Conservation (phyloP, 2,797 vertebrate genomes). For the Acanthurus leucopareius region DNA sequence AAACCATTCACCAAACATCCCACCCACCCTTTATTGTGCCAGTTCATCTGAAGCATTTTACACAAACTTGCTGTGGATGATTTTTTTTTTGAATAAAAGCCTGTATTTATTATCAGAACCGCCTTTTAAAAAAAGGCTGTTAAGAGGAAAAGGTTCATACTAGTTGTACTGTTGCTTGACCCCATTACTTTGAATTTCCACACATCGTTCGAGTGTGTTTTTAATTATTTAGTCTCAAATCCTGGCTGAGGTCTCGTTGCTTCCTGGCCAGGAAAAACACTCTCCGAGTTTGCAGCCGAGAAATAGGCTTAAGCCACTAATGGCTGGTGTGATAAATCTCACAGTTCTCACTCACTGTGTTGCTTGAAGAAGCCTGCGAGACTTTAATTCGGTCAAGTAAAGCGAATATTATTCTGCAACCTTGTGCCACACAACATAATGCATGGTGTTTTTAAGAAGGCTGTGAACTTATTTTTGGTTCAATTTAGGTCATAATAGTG, state of each 20-base stretch:
- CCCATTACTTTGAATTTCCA: constrained; percentile 18
- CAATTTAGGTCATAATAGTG: constrained; percentile 24
- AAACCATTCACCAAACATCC: not conserved
- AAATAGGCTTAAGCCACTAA: constrained; percentile 54
- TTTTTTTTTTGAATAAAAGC: not conserved
- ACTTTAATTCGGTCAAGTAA: constrained; percentile 59
- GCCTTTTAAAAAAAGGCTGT: constrained; percentile 2
- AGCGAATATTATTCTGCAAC: constrained; percentile 41
- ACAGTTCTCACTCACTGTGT: constrained; percentile 27
- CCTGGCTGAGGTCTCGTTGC: constrained; percentile 32
- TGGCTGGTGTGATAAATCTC: constrained; percentile 52
- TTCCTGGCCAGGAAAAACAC: constrained; percentile 30
- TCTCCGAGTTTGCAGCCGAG: constrained; percentile 24
- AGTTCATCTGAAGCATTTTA: not conserved
- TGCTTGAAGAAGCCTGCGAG: constrained; percentile 44
- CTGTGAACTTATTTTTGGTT: not conserved
- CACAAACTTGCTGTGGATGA: not conserved
- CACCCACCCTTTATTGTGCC: too few relatives aligned
- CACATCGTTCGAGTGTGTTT: constrained; percentile 28
- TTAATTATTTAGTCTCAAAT: constrained; percentile 58
- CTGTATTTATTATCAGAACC: not conserved
- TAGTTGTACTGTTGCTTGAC: constrained; percentile 38
- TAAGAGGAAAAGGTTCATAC: constrained; percentile 1
- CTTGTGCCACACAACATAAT: constrained; percentile 30
- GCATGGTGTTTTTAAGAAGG: constrained; percentile 39